A percentile compares a stretch with the other conserved stretches of the same genome.
phyloP scores from a whole-genome alignment of 2,113 vertebrate genomes.

The Geothlypis trichas region DNA sequence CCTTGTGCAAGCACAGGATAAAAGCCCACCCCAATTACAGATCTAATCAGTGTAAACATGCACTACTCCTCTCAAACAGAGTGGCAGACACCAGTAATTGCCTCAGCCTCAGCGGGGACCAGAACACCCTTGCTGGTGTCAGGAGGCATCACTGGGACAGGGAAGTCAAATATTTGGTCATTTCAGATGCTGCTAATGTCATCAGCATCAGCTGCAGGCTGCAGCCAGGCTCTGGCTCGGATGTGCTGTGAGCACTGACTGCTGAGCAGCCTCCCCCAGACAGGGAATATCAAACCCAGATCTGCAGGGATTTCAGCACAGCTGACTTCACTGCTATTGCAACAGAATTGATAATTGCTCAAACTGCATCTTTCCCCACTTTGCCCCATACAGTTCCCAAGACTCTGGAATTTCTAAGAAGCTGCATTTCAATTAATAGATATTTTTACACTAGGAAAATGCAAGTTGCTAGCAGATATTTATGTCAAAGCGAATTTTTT shows the following conservation, averaged over 20 bases:
- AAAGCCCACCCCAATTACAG: conserved; percentile 8
- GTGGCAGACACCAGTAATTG: background rate
- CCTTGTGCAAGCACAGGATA: background rate
- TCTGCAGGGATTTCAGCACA: background rate
- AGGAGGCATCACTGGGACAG: background rate
- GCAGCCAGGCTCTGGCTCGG: background rate
- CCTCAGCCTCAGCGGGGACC: background rate
- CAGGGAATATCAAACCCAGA: background rate
- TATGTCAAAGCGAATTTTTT: background rate
- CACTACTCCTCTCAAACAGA: background rate
- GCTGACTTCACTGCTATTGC: background rate
- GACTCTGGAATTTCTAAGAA: background rate
- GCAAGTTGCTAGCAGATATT: background rate
- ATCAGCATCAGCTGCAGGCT: background rate
- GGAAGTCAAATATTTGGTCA: conserved; percentile 27
- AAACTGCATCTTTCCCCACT: background rate
- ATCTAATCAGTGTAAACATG: background rate
- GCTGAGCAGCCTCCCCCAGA: background rate
- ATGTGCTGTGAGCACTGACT: background rate
- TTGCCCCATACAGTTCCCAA: background rate
- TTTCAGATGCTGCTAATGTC: background rate
- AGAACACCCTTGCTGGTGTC: background rate
- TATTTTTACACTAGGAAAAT: background rate
- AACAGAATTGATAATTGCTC: background rate
- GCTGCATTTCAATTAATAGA: background rate